Conservation (phyloP, 2,797 vertebrate genomes). For the Paedocypris micromegethes region DNA sequence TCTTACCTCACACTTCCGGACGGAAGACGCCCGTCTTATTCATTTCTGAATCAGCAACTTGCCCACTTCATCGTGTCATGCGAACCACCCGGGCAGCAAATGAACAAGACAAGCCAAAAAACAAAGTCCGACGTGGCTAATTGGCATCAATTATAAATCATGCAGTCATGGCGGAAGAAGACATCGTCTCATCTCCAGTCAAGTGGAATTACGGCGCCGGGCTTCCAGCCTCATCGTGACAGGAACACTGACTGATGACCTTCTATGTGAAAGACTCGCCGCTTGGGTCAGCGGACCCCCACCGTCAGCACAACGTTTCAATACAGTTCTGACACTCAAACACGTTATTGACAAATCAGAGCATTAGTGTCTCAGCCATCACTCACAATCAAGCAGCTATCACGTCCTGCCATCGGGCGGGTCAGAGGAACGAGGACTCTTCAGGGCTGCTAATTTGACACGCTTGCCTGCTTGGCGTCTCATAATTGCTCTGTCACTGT, state of each 20-base stretch:
- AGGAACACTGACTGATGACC: conserved; percentile 97
- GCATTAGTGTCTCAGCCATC: conserved; percentile 85
- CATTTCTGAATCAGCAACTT: conserved; percentile 17
- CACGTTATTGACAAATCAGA: conserved; percentile 89
- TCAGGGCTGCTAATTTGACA: conserved; percentile 95
- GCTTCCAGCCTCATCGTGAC: conserved; percentile 83
- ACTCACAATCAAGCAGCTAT: conserved; percentile 96
- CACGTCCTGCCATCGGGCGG: conserved; percentile 79
- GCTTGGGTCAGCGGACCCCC: conserved; percentile 77
- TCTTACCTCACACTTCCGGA: conserved; percentile 17
- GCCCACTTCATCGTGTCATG: conserved; percentile 10
- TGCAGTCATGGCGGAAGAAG: conserved; percentile 96
- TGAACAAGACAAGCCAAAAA: conserved; percentile 44
- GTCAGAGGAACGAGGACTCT: conserved; percentile 93
- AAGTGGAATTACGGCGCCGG: conserved; percentile 96
- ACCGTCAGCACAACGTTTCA: conserved; percentile 61
- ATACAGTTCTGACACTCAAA: conserved; percentile 81
- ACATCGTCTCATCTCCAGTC: conserved; percentile 95
- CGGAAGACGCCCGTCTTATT: background rate
- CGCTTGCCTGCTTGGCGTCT: conserved; percentile 94
- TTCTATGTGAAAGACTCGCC: conserved; percentile 79
- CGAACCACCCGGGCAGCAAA: conserved; percentile 23
- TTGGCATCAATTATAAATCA: conserved; percentile 97
- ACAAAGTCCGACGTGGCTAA: conserved; percentile 73
- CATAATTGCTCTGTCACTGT: conserved; percentile 99